Base-by-base conservation (phyloP, 2,113 vertebrate genomes). In the Brienomyrus brachyistius region DNA sequence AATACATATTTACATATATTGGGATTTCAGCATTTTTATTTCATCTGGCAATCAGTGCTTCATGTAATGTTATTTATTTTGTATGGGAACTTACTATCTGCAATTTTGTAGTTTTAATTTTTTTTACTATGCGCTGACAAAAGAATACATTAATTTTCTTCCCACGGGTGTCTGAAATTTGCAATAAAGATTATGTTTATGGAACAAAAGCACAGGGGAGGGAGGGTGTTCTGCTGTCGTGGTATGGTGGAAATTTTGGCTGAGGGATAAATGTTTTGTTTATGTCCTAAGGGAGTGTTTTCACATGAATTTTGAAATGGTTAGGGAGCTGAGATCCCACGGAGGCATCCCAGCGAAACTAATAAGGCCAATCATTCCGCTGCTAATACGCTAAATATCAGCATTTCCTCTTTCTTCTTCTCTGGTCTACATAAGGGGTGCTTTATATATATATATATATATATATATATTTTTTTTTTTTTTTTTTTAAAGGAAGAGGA, bases 161-260 rank as follows among this genome's bases (percentile, higher is more conserved):
- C 74, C 35, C 74, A 40, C 17, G 31, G 35, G 74, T 80, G 31
- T 35, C 74, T 80, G 74, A 80, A 80, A 80, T 80, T 80, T 80
- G 35, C 74, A 80, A 80, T 80, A 80, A 80, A 80, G 35, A 80
- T 80, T 43, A 80, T 80, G 74, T 80, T 80, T 80, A 43, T 80
- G 74, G 74, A 80, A 43, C 74, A 43, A 80, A 80, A 80, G 74
- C 35, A 43, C 74, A 1, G 35, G 70, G 74, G 35, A 21, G 74
- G 17, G 35, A 80, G 13, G 70, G 27, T 5, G 13, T 15, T 77
- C 70, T 77, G 70, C 27, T 77, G 11, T 19, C 5, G 74, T 8
- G 74, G 74, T 43, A 43, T 35, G 17, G 31, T 80, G 31, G 74
- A 80, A 7, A 80, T 80, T 80, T 80, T 80, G 74, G 74, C 74